Conservation (phyloP, 1,140 invertebrate species). For the Thaumetopoea pityocampa region DNA sequence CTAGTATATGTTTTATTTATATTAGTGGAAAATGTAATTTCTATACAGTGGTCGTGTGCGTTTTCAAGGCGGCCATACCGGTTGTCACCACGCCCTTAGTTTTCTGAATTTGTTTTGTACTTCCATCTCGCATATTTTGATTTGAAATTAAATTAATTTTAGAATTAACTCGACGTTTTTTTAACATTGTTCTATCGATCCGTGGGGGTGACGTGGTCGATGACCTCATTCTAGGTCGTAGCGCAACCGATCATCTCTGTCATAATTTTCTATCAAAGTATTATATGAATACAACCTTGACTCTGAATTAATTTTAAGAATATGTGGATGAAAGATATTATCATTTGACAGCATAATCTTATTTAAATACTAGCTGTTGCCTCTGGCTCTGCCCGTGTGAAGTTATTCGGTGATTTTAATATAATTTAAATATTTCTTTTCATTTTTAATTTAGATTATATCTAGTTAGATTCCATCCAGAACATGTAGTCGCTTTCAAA, state of each 20-base stretch:
- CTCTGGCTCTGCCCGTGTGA: no score
- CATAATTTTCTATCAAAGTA: constrained; percentile 1
- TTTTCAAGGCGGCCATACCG: constrained; percentile 19
- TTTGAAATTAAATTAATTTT: not conserved
- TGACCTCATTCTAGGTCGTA: constrained; percentile 40
- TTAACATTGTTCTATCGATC: constrained; percentile 1
- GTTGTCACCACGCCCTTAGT: constrained; percentile 15
- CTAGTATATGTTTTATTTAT: no score
- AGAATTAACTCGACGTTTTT: not conserved
- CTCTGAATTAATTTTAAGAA: not conserved
- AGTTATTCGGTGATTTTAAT: no score
- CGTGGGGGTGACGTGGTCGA: constrained; percentile 31
- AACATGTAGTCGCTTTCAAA: no score
- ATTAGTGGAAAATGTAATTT: no score
- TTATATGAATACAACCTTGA: not conserved
- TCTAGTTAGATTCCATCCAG: no score
- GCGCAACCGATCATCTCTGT: not conserved
- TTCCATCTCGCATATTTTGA: not conserved
- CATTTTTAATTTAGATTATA: no score
- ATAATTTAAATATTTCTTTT: no score
- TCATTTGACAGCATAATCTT: no score
- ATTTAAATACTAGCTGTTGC: no score
- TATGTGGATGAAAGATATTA: no score
- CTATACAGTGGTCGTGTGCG: not conserved
- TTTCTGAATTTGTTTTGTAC: not conserved